Evolutionary conservation across 1,140 invertebrate species (phyloP).

Genomic region (Drosophila micromelanica): DNA sequence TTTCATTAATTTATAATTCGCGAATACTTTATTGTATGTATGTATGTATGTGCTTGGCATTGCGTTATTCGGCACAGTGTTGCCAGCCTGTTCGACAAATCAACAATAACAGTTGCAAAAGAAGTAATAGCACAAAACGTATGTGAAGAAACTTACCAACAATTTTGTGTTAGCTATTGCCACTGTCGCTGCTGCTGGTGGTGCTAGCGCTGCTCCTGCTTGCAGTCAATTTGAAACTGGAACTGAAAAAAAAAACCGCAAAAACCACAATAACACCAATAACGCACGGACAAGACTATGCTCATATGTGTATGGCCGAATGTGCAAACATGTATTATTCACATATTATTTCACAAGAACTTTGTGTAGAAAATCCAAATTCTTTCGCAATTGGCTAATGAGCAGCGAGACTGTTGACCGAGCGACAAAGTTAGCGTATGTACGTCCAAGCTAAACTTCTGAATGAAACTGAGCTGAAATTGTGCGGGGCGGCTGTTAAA

Average conservation of each 20-base stretch:
- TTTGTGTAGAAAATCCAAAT: slow-evolving; percentile 59
- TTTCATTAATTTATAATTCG: slow-evolving; percentile 1
- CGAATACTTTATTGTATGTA: not conserved
- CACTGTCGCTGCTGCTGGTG: not conserved
- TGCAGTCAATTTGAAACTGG: slow-evolving; percentile 68
- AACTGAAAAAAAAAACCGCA: slow-evolving; percentile 67
- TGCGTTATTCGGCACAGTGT: slow-evolving; percentile 44
- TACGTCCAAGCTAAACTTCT: slow-evolving; percentile 66
- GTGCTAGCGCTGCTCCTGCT: slow-evolving; percentile 50
- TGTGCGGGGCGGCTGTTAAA: slow-evolving; percentile 62
- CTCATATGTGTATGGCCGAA: slow-evolving; percentile 25
- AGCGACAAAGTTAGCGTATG: slow-evolving; percentile 20
- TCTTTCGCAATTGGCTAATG: slow-evolving; percentile 64
- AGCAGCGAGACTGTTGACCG: slow-evolving; percentile 40
- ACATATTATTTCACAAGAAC: slow-evolving; percentile 73
- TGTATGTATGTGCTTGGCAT: slow-evolving; percentile 22
- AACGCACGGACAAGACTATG: slow-evolving; percentile 57
- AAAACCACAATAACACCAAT: slow-evolving; percentile 74
- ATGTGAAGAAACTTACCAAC: slow-evolving; percentile 73
- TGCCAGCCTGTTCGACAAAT: slow-evolving; percentile 57
- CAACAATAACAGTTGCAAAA: slow-evolving; percentile 67
- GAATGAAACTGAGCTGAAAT: slow-evolving; percentile 73
- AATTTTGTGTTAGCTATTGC: slow-evolving; percentile 37
- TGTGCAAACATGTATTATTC: slow-evolving; percentile 19
- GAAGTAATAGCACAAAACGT: slow-evolving; percentile 57